A percentile compares a stretch with the other conserved stretches of the same genome.
These are phyloP conservation scores for Asbolus verrucosus DNA, from an alignment of 1,140 invertebrate genomes.

Conservation along the genomic window DNA sequence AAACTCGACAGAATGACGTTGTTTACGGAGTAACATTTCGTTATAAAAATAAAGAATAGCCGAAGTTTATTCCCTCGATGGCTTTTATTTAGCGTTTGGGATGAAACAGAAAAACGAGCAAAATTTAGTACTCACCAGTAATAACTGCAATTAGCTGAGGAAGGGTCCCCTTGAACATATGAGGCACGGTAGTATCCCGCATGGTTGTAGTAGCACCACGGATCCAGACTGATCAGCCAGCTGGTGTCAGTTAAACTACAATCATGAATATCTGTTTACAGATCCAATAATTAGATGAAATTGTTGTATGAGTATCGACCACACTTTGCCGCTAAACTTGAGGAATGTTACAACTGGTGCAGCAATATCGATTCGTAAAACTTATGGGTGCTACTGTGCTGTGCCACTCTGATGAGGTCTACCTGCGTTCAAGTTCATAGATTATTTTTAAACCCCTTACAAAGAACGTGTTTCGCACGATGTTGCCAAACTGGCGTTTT, in stretches of 20 bases:
- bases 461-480: neutral
- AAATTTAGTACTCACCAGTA: slow-evolving; percentile 29
- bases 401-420: slow-evolving; percentile 28
- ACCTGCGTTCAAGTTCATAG: slow-evolving; percentile 29
- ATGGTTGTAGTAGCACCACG: slow-evolving; percentile 19
- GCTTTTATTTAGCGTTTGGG: too few species aligned
- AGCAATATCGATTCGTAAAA: slow-evolving; percentile 10
- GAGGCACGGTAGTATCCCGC: slow-evolving; percentile 6
- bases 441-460: slow-evolving; percentile 36
- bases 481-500: slow-evolving; percentile 4
- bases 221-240: slow-evolving; percentile 36
- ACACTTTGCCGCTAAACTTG: slow-evolving; percentile 25
- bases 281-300: slow-evolving; percentile 31
- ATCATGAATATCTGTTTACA: slow-evolving; percentile 32
- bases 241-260: slow-evolving; percentile 31
- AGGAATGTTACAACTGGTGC: slow-evolving; percentile 39
- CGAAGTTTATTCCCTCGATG: neutral
- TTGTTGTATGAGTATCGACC: slow-evolving; percentile 31
- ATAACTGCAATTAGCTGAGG: slow-evolving; percentile 44
- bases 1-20: too few species aligned
- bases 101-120: neutral
- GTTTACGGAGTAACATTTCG: too few species aligned
- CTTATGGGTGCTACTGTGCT: slow-evolving; percentile 14
- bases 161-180: slow-evolving; percentile 47
- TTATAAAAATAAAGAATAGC: neutral